Conservation (phyloP, 92 coral and sea anemone genomes). For the Parazoanthus darwini region DNA sequence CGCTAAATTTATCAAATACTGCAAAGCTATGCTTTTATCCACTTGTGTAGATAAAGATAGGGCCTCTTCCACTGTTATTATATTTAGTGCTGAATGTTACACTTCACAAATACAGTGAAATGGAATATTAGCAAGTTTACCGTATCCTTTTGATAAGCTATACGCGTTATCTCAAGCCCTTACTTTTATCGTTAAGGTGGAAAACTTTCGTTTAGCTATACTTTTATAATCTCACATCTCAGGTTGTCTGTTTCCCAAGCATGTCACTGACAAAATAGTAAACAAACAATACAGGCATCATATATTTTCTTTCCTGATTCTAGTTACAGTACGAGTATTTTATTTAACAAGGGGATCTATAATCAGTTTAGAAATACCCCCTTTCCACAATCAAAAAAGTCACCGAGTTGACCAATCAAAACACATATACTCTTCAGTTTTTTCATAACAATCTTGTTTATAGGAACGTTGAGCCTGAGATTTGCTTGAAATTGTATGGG, state of each 20-base stretch:
- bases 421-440: too few relatives aligned
- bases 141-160: not conserved
- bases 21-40: constrained; percentile 1
- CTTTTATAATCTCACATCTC: not conserved
- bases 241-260: not conserved
- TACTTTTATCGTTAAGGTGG: not conserved
- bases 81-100: not conserved
- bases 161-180: not conserved
- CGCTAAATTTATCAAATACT: constrained; percentile 38
- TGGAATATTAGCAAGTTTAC: not conserved
- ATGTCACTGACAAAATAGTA: not conserved
- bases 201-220: not conserved
- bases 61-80: not conserved
- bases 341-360: too few relatives aligned
- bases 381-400: too few relatives aligned
- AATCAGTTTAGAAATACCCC: too few relatives aligned
- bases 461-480: too few relatives aligned
- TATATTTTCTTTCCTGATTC: too few relatives aligned
- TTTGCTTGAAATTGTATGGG: too few relatives aligned
- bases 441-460: too few relatives aligned
- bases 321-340: not conserved
- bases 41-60: constrained; percentile 22
- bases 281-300: not conserved
- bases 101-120: not conserved
- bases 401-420: too few relatives aligned